phyloP scores from a whole-genome alignment of 2,113 vertebrate genomes.

The Clarias magur region DNA sequence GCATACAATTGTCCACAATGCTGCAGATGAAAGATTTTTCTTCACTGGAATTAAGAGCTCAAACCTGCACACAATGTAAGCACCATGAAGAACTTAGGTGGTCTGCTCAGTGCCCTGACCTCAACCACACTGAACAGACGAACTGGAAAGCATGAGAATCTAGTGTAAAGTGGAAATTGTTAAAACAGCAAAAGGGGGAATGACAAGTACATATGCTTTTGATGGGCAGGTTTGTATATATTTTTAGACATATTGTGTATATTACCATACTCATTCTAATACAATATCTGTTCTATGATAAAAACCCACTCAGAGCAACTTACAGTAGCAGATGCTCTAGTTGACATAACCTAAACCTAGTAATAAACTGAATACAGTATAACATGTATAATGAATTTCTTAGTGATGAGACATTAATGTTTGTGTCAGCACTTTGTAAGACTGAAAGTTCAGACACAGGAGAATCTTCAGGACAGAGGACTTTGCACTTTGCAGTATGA shows the following conservation, averaged over 20 bases:
- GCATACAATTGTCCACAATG: not conserved
- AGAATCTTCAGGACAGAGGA: slow-evolving; percentile 1
- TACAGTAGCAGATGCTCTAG: not conserved
- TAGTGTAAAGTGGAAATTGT: not conserved
- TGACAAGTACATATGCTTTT: not conserved
- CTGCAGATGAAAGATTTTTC: not conserved
- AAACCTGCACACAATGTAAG: not conserved
- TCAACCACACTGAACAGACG: not conserved
- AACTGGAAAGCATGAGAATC: not conserved
- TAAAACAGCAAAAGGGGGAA: not conserved
- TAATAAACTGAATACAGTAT: not conserved
- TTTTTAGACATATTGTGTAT: not conserved
- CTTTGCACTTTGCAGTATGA: not conserved
- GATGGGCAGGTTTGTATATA: not conserved
- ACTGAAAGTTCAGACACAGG: not conserved
- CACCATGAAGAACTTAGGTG: not conserved
- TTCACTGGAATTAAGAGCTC: not conserved
- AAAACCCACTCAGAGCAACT: not conserved
- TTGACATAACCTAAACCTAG: not conserved
- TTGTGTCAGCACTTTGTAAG: not conserved
- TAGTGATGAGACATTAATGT: not conserved
- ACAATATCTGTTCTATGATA: not conserved
- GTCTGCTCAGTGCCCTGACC: not conserved
- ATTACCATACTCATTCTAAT: not conserved
- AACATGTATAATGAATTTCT: not conserved